These are phyloP conservation scores for Drosophila cardini DNA, from an alignment of 1,140 invertebrate genomes.

Conservation along the genomic window DNA sequence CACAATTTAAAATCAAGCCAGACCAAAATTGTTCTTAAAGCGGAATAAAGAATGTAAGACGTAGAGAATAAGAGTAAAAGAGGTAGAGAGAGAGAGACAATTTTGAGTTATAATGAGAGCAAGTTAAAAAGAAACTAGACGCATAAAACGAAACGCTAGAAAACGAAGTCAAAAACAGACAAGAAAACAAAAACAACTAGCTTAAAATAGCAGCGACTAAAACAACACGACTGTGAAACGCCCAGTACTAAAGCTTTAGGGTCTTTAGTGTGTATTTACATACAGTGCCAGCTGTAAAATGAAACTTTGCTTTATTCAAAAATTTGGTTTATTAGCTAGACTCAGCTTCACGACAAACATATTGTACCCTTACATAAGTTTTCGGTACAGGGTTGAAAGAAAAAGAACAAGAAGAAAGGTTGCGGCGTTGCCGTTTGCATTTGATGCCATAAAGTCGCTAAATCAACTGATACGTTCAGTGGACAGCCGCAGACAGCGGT, in stretches of 20 bases:
- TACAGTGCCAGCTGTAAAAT: too few species aligned
- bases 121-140: slow-evolving; percentile 18
- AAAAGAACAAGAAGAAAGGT: slow-evolving; percentile 14
- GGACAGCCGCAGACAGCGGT: slow-evolving; percentile 15
- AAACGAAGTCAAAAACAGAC: too few species aligned
- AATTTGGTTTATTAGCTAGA: too few species aligned
- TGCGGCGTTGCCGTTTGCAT: slow-evolving; percentile 16
- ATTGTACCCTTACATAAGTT: too few species aligned
- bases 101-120: neutral
- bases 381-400: too few species aligned
- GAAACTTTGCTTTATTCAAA: too few species aligned
- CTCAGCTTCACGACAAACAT: too few species aligned
- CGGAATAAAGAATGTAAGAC: neutral
- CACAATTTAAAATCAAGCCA: slow-evolving; percentile 22
- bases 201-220: too few species aligned
- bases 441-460: slow-evolving; percentile 38
- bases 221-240: too few species aligned
- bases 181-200: too few species aligned
- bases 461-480: slow-evolving; percentile 45
- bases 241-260: neutral
- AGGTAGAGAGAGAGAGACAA: neutral
- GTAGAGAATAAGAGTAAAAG: neutral
- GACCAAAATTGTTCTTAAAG: slow-evolving; percentile 36
- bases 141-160: neutral
- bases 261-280: neutral